phyloP scores from a whole-genome alignment of 2,888 invertebrate genomes.

The Carterocephalus palaemon region DNA sequence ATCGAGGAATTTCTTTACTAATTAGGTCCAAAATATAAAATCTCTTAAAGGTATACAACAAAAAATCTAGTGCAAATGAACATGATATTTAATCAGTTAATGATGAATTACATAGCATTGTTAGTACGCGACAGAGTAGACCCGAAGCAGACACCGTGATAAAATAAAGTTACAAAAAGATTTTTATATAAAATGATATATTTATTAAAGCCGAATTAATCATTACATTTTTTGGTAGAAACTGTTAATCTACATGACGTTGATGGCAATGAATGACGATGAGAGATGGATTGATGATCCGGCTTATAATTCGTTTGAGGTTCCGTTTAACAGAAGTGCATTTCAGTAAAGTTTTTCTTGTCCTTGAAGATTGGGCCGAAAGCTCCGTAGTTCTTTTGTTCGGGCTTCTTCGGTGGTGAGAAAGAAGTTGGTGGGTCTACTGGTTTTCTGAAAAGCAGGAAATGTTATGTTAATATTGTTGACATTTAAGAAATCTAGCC shows the following conservation, averaged over 20 bases:
- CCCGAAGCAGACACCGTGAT: constrained; percentile 36
- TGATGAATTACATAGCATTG: constrained; percentile 43
- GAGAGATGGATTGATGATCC: constrained; percentile 40
- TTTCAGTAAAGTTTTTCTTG: constrained; percentile 84
- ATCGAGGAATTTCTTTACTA: background rate
- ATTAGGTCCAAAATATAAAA: background rate
- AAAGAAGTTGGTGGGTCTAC: constrained; percentile 48
- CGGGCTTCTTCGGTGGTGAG: constrained; percentile 57
- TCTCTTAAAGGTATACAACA: constrained; percentile 30
- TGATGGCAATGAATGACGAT: constrained; percentile 35
- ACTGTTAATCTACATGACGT: constrained; percentile 26
- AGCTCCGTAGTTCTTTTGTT: constrained; percentile 78
- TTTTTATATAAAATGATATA: constrained; percentile 27
- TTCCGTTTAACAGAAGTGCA: constrained; percentile 80
- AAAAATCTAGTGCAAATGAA: constrained; percentile 39
- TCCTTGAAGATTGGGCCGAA: constrained; percentile 88
- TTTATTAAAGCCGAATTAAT: constrained; percentile 29
- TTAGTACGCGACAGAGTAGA: constrained; percentile 40
- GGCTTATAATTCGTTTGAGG: constrained; percentile 21
- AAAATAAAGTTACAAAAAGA: constrained; percentile 39
- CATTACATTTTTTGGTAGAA: constrained; percentile 26
- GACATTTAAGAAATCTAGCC: background rate
- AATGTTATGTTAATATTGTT: background rate
- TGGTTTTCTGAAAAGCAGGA: constrained; percentile 50
- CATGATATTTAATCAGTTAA: constrained; percentile 49